Evolutionary conservation across 1,140 invertebrate genomes (phyloP).

Genomic region (Heliconius hewitsoni): DNA sequence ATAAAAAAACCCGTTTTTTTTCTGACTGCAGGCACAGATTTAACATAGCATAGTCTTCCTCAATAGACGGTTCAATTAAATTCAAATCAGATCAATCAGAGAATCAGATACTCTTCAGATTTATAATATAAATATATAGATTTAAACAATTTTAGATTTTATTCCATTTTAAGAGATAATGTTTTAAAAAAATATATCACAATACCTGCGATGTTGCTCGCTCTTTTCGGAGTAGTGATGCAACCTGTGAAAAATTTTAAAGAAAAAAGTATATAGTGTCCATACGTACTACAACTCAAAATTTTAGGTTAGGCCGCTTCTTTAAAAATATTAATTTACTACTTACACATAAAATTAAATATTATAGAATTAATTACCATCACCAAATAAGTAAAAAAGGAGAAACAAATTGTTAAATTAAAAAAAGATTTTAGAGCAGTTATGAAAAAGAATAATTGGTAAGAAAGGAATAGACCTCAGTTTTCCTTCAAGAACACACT

Average conservation of each 20-base stretch:
- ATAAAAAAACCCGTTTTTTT: no score
- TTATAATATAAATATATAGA: no score
- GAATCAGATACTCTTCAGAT: no score
- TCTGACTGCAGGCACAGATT: no score
- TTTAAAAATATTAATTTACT: neutral
- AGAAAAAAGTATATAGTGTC: constrained; percentile 9
- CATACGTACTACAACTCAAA: neutral
- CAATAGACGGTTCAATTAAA: no score
- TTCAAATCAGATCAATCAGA: no score
- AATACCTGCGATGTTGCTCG: constrained; percentile 51
- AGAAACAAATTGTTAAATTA: neutral
- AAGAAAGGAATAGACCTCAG: no score
- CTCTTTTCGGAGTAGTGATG: constrained; percentile 37
- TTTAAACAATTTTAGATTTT: no score
- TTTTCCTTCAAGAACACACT: no score
- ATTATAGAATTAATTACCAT: neutral
- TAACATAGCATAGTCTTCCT: no score
- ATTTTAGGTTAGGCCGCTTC: neutral
- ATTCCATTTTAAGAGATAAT: neutral
- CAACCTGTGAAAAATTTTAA: constrained; percentile 38
- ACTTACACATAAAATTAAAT: no score
- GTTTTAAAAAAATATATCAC: neutral
- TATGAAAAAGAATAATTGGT: no score
- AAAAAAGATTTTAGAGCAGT: neutral
- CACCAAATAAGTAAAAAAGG: neutral